Evolutionary conservation across 2,888 invertebrate genomes (phyloP).

Genomic region (Onthophagus sagittarius): DNA sequence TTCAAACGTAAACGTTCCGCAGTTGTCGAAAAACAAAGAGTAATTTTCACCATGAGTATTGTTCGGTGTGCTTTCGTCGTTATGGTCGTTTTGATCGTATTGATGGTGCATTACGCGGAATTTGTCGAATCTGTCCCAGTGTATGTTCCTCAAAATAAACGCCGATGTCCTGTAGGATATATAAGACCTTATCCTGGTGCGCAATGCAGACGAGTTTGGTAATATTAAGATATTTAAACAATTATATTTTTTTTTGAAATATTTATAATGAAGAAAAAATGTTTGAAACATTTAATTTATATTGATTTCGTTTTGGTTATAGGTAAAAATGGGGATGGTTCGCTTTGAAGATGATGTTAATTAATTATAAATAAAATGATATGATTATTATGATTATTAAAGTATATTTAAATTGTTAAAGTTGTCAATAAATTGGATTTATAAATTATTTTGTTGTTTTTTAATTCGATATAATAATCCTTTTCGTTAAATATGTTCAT

Average conservation of each 20-base stretch:
- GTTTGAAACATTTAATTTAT: neutral
- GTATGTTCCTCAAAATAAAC: neutral
- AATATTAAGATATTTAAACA: neutral
- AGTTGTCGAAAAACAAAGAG: neutral
- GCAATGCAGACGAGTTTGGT: neutral
- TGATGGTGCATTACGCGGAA: neutral
- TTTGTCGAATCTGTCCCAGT: neutral
- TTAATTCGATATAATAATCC: too few relatives aligned
- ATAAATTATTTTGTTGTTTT: too few relatives aligned
- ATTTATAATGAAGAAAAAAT: neutral
- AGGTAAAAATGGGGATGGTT: neutral
- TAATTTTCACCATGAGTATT: neutral
- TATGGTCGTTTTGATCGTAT: neutral
- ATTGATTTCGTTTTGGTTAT: neutral
- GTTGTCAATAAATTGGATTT: too few relatives aligned
- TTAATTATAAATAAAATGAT: neutral
- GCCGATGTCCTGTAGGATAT: constrained; percentile 2
- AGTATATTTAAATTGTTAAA: too few relatives aligned
- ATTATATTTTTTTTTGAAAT: too few relatives aligned
- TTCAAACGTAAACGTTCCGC: neutral
- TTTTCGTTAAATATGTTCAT: too few relatives aligned
- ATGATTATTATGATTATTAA: neutral
- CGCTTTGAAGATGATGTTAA: neutral
- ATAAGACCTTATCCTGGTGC: neutral
- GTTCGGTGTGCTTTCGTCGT: neutral